These are phyloP conservation scores for Parus major DNA, from an alignment of 2,113 vertebrate species.

Conservation along the genomic window DNA sequence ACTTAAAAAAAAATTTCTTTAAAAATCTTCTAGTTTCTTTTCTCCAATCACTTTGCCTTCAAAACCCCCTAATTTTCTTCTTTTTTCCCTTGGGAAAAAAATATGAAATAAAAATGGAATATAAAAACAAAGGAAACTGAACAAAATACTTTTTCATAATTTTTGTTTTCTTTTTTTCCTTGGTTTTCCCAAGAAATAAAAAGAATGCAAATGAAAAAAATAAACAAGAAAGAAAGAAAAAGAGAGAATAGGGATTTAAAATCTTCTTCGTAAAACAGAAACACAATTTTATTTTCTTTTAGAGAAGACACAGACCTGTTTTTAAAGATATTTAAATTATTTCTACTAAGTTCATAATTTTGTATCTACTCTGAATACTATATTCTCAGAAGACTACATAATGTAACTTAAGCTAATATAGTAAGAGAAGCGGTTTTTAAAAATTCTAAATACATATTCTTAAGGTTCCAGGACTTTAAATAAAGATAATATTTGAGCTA, in stretches of 20 bases:
- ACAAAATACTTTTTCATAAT: not conserved
- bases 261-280: not conserved
- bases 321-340: not conserved
- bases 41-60: not conserved
- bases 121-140: not conserved
- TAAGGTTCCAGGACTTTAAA: not conserved
- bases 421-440: not conserved
- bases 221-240: not conserved
- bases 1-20: not conserved
- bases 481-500: not conserved
- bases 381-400: not conserved
- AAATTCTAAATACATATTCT: not conserved
- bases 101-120: not conserved
- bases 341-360: not conserved
- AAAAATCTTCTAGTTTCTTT: not conserved
- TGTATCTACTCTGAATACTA: not conserved
- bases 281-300: not conserved
- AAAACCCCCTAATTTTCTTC: not conserved
- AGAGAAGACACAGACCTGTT: not conserved
- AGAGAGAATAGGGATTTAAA: not conserved
- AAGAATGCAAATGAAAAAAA: not conserved
- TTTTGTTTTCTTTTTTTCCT: not conserved
- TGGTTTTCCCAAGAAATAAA: not conserved
- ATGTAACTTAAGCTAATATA: not conserved
- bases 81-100: not conserved